phyloP scores from a whole-genome alignment of 1,140 invertebrate species.

The Nylanderia fulva region DNA sequence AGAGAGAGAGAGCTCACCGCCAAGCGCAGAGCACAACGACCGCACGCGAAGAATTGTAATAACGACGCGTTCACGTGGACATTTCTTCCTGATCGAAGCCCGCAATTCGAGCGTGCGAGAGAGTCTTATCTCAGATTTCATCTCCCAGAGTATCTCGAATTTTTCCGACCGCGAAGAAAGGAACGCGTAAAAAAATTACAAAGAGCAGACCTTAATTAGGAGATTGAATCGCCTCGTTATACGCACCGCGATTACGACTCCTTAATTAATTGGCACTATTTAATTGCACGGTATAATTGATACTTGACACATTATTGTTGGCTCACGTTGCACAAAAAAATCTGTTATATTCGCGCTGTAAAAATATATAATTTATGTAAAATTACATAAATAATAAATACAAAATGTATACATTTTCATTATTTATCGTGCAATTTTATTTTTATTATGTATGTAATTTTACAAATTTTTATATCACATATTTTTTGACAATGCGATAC shows the following conservation, averaged over 20 bases:
- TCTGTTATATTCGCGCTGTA: neutral
- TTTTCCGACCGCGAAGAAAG: neutral
- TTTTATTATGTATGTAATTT: too few relatives aligned
- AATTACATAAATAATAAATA: too few relatives aligned
- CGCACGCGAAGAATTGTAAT: slow-evolving; percentile 47
- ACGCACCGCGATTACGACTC: neutral
- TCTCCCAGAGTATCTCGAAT: neutral
- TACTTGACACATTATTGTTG: neutral
- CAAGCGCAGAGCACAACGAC: slow-evolving; percentile 26
- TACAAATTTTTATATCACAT: too few relatives aligned
- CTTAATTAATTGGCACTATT: neutral
- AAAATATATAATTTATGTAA: too few relatives aligned
- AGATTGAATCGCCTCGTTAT: neutral
- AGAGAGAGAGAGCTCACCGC: slow-evolving; percentile 3
- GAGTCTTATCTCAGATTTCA: neutral
- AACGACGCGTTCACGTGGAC: slow-evolving; percentile 43
- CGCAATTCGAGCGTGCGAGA: neutral
- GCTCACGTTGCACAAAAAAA: too few relatives aligned
- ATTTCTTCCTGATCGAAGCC: slow-evolving; percentile 3
- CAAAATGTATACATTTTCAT: too few relatives aligned
- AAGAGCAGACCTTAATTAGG: slow-evolving; percentile 17
- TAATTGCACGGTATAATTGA: neutral
- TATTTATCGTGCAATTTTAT: too few relatives aligned
- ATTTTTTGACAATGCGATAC: too few relatives aligned
- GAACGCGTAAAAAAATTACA: neutral